Evolutionary conservation across 2,113 vertebrate genomes (phyloP).

Genomic region (Zootoca vivipara): DNA sequence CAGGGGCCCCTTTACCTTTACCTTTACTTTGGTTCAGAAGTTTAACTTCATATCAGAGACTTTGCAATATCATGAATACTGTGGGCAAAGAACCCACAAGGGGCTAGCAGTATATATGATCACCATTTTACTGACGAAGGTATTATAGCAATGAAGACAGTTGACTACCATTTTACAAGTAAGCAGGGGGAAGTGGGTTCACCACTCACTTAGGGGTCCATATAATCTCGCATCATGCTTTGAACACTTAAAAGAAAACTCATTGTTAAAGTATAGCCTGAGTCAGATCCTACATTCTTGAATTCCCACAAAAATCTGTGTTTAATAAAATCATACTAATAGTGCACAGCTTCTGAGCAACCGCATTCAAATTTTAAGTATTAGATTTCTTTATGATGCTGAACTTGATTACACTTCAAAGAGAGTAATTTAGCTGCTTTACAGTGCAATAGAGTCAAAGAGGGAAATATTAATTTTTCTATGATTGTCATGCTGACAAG

Average conservation of each 20-base stretch:
- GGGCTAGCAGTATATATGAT: neutral
- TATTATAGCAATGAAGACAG: neutral
- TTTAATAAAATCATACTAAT: slow-evolving; percentile 66
- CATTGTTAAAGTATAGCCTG: slow-evolving; percentile 47
- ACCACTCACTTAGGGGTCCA: neutral
- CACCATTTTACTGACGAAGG: neutral
- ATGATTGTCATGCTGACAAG: slow-evolving; percentile 2
- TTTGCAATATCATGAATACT: neutral
- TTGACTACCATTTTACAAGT: neutral
- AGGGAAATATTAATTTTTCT: neutral
- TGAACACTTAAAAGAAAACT: slow-evolving; percentile 56
- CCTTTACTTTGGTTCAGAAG: neutral
- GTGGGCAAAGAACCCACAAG: neutral
- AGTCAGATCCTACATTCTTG: slow-evolving; percentile 53
- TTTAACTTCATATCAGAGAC: neutral
- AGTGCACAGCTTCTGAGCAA: slow-evolving; percentile 59
- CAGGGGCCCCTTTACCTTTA: no score
- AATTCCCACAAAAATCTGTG: slow-evolving; percentile 49
- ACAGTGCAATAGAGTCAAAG: neutral
- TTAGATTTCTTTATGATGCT: slow-evolving; percentile 10
- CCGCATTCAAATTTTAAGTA: slow-evolving; percentile 31
- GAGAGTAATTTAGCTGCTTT: neutral
- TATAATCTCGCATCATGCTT: neutral
- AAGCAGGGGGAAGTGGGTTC: fast-evolving
- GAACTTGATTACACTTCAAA: slow-evolving; percentile 11